phyloP scores from a whole-genome alignment of 1,140 invertebrate species.

The Amphibalanus amphitrite region DNA sequence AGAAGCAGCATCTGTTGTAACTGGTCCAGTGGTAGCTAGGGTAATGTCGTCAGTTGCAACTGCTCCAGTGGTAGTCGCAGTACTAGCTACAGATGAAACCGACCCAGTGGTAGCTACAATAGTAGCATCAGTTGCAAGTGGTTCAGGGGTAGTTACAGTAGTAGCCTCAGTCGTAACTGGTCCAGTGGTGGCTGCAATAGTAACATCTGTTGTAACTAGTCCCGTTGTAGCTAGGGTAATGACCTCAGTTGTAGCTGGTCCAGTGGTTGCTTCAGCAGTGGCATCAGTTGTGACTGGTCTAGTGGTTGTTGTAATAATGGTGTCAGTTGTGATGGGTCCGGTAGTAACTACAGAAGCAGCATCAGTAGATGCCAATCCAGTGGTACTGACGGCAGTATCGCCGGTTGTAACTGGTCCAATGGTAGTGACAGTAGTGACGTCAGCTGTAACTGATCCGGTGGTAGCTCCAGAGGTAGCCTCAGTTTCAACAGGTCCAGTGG shows the following conservation, averaged over 20 bases:
- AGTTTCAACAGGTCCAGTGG: slow-evolving; percentile 4
- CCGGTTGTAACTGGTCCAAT: too few relatives aligned
- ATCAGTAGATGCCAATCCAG: too few relatives aligned
- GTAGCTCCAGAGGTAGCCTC: slow-evolving; percentile 1
- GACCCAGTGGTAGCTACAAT: not conserved
- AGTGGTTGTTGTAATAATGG: slow-evolving; percentile 7
- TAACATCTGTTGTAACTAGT: slow-evolving; percentile 4
- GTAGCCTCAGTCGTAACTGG: slow-evolving; percentile 3
- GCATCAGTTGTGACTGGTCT: slow-evolving; percentile 1
- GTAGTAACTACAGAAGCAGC: too few relatives aligned
- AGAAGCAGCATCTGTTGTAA: too few relatives aligned
- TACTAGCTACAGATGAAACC: not conserved
- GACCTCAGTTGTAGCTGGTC: slow-evolving; percentile 6
- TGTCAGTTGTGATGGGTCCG: slow-evolving; percentile 3
- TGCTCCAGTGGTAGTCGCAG: not conserved
- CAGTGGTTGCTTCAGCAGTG: slow-evolving; percentile 7
- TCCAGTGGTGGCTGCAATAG: slow-evolving; percentile 3
- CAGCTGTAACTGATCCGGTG: slow-evolving; percentile 6
- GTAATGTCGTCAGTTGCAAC: too few relatives aligned
- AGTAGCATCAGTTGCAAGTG: slow-evolving; percentile 3
- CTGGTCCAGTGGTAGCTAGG: too few relatives aligned
- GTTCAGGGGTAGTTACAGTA: slow-evolving; percentile 4
- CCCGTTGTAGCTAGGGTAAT: slow-evolving; percentile 6
- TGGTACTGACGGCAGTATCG: too few relatives aligned
- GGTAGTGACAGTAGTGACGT: not conserved